These are phyloP conservation scores for Chrysocyon brachyurus DNA, from an alignment of 2,797 vertebrate genomes.

Conservation along the genomic window DNA sequence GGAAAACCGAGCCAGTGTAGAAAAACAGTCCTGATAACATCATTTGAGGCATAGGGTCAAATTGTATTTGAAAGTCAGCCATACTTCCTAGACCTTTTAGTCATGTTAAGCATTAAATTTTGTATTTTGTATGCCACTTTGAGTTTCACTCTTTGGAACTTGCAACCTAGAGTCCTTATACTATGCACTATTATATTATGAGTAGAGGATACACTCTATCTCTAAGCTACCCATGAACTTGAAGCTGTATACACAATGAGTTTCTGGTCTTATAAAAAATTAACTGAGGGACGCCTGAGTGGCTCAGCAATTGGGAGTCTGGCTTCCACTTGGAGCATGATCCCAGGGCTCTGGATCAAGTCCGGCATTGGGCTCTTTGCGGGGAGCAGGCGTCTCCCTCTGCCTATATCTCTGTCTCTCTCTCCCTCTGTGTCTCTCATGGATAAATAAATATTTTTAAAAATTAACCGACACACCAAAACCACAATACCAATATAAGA, in stretches of 20 bases:
- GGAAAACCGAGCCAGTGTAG: not conserved
- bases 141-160: not conserved
- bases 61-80: not conserved
- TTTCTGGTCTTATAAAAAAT: slow-evolving; percentile 44
- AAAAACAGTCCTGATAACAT: not conserved
- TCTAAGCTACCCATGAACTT: slow-evolving; percentile 14
- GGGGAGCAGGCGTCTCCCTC: no score
- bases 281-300: not conserved
- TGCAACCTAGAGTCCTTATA: not conserved
- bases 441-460: not conserved
- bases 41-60: not conserved
- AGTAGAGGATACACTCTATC: not conserved
- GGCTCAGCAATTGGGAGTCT: no score
- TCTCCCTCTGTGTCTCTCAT: no score
- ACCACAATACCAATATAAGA: not conserved
- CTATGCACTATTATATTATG: not conserved
- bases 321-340: no score
- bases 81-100: not conserved
- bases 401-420: no score
- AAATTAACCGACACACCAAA: slow-evolving; percentile 51
- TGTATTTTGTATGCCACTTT: not conserved
- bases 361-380: no score
- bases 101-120: not conserved
- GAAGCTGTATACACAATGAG: slow-evolving; percentile 2
- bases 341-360: no score